Percentiles rank a stretch among this genome's conserved stretches.
Evolutionary conservation across 2,797 vertebrate species (phyloP).

Genomic region (Brotula barbata): DNA sequence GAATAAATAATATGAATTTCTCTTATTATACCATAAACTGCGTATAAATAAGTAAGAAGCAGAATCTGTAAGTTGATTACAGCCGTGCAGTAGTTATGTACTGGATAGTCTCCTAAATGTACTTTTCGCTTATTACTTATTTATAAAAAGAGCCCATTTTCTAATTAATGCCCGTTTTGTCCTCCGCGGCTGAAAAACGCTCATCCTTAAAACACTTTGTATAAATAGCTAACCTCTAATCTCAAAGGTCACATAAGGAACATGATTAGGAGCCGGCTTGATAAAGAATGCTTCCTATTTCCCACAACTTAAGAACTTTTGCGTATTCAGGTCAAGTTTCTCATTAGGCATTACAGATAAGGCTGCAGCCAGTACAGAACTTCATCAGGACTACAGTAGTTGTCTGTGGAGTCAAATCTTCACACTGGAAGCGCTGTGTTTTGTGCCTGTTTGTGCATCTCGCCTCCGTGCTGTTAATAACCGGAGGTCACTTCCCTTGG

Average conservation of each 20-base stretch:
- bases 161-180: neutral
- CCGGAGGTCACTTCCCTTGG: conserved; percentile 24
- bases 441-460: conserved; percentile 30
- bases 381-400: conserved; percentile 4
- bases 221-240: conserved; percentile 19
- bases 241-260: conserved; percentile 2
- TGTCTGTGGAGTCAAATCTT: conserved; percentile 18
- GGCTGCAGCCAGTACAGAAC: conserved; percentile 12
- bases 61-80: too few species aligned
- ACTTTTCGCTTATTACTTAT: neutral
- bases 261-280: conserved; percentile 14
- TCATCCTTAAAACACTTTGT: neutral
- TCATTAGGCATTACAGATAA: conserved; percentile 30
- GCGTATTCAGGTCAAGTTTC: conserved; percentile 16
- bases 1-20: neutral
- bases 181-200: neutral
- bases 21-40: neutral
- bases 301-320: conserved; percentile 2
- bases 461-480: conserved; percentile 17
- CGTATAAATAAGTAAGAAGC: too few species aligned
- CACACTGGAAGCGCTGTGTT: conserved; percentile 17
- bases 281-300: conserved; percentile 21
- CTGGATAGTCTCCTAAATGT: too few species aligned
- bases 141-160: neutral
- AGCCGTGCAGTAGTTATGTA: too few species aligned